phyloP scores from a whole-genome alignment of 2,113 vertebrate genomes.

The Psilopsiagon aymara region DNA sequence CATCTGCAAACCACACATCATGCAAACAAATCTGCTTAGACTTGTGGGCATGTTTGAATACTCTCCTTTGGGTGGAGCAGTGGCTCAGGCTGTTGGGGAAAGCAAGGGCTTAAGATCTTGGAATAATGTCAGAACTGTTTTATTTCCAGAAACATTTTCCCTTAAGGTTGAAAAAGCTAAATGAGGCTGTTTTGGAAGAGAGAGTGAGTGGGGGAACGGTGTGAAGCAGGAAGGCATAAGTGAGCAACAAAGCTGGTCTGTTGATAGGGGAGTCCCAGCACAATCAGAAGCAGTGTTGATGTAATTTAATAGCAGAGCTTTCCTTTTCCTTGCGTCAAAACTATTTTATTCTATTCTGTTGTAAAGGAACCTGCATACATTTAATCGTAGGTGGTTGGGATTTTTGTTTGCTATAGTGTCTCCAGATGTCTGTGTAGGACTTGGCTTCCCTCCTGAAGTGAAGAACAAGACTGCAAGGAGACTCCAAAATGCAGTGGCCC shows the following conservation, averaged over 20 bases:
- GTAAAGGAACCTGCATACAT: neutral
- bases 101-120: neutral
- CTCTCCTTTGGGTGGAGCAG: neutral
- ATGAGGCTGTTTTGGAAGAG: constrained; percentile 26
- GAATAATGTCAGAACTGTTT: neutral
- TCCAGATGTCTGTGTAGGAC: neutral
- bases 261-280: constrained; percentile 33
- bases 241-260: constrained; percentile 29
- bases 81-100: neutral
- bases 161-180: neutral
- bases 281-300: constrained; percentile 26
- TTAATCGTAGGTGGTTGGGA: neutral
- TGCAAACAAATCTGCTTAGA: neutral
- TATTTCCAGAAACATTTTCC: constrained; percentile 18
- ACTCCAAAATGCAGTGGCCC: neutral
- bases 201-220: neutral
- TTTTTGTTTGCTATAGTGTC: neutral
- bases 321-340: neutral
- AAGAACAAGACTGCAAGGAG: neutral
- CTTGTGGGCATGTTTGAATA: neutral
- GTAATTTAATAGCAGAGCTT: constrained; percentile 18
- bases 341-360: neutral
- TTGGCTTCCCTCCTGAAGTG: neutral
- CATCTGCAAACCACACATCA: neutral
- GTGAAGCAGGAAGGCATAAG: constrained; percentile 29